phyloP scores from a whole-genome alignment of 1,140 invertebrate species.

The Tenebrio molitor region DNA sequence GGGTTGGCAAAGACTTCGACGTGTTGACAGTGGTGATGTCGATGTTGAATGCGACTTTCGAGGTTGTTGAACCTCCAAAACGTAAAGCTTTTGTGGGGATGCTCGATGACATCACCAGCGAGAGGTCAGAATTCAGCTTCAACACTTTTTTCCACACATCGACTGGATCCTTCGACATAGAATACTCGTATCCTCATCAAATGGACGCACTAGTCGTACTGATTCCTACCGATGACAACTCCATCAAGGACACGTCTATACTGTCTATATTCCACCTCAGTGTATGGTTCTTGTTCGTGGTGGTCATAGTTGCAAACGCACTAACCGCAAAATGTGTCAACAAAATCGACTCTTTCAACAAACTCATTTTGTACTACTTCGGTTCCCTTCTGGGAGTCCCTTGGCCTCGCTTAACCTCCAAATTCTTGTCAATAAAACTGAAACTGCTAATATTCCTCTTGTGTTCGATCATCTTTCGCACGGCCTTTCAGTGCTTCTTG shows the following conservation, averaged over 20 bases:
- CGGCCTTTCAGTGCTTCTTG: slow-evolving; percentile 2
- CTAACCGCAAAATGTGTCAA: no score
- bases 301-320: neutral
- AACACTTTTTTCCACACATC: neutral
- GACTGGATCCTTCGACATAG: neutral
- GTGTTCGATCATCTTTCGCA: neutral
- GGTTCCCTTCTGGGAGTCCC: no score
- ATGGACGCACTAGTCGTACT: neutral
- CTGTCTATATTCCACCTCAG: neutral
- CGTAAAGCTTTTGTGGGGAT: neutral
- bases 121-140: slow-evolving; percentile 30
- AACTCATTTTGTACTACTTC: neutral
- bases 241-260: no score
- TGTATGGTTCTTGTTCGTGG: neutral
- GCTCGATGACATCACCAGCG: neutral
- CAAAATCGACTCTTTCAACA: neutral
- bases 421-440: no score
- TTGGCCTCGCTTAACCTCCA: no score
- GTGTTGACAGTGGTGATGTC: no score
- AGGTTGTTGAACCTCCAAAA: neutral
- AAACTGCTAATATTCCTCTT: slow-evolving; percentile 1
- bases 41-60: slow-evolving; percentile 8
- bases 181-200: neutral
- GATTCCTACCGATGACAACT: neutral
- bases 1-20: slow-evolving; percentile 8